Percentiles rank a stretch among this genome's conserved stretches.
phyloP scores from a whole-genome alignment of 1,140 invertebrate genomes.

The Bombyx mandarina region DNA sequence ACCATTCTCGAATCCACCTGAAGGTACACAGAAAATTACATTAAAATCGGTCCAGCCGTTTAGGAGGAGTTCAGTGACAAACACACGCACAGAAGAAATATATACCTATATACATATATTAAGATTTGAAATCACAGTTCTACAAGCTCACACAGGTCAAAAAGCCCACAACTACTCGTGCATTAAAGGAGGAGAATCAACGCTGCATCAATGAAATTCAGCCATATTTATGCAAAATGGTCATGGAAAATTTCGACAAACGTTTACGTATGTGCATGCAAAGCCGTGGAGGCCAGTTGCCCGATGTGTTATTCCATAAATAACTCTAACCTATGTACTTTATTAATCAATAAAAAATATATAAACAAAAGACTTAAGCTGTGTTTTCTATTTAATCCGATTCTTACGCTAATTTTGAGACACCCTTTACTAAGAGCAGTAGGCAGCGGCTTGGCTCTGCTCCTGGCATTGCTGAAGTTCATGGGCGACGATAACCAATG shows the following conservation, averaged over 20 bases:
- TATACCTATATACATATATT: too few relatives aligned
- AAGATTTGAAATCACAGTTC: conserved; percentile 7
- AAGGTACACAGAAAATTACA: too few relatives aligned
- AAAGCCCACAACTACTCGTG: conserved; percentile 9
- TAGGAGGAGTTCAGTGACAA: too few relatives aligned
- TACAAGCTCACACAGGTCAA: conserved; percentile 4
- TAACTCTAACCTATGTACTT: conserved; percentile 15
- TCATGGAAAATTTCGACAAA: conserved; percentile 18
- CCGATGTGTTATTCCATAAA: conserved; percentile 15
- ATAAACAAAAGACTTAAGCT: neutral
- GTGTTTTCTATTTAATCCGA: neutral
- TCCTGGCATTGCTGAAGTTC: too few relatives aligned
- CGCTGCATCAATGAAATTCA: conserved; percentile 16
- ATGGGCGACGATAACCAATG: too few relatives aligned
- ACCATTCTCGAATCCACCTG: too few relatives aligned
- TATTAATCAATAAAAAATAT: conserved; percentile 11
- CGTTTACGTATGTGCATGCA: conserved; percentile 10
- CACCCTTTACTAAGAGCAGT: neutral
- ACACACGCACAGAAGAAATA: too few relatives aligned
- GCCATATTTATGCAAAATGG: conserved; percentile 12
- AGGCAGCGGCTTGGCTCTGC: too few relatives aligned
- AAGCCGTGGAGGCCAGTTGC: conserved; percentile 15
- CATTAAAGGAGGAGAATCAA: conserved; percentile 9
- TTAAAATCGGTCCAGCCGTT: too few relatives aligned
- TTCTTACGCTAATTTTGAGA: neutral